Conservation (phyloP, 1,140 invertebrate genomes). For the Eulimnadia texana region DNA sequence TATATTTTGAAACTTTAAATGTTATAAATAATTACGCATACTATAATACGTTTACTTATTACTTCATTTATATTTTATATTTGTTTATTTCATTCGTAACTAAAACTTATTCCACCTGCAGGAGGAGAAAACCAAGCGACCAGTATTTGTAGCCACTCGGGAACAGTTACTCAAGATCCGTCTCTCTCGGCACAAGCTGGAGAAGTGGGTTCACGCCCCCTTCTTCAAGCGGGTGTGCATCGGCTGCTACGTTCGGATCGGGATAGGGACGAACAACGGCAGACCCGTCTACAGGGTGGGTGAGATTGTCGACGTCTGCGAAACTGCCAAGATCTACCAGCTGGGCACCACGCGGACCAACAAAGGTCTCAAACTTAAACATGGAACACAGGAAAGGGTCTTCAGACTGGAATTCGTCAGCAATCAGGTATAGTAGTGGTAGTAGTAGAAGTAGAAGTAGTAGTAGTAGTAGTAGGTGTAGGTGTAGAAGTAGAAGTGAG, state of each 20-base stretch:
- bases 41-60: neutral
- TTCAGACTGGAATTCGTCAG: conserved; percentile 95
- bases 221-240: conserved; percentile 80
- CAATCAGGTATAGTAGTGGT: conserved; percentile 61
- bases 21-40: too few species aligned
- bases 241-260: conserved; percentile 91
- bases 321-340: conserved; percentile 88
- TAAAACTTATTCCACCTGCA: too few species aligned
- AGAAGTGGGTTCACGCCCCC: conserved; percentile 86
- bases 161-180: conserved; percentile 78
- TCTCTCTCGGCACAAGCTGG: conserved; percentile 80
- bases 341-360: conserved; percentile 83
- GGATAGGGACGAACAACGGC: conserved; percentile 82
- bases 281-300: conserved; percentile 81
- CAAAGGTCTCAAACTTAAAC: conserved; percentile 58
- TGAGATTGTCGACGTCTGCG: conserved; percentile 86
- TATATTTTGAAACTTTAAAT: too few species aligned
- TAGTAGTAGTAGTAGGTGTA: too few species aligned
- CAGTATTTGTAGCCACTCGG: conserved; percentile 45
- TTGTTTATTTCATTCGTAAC: neutral
- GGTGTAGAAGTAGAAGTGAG: too few species aligned
- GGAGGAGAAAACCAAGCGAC: neutral
- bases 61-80: neutral
- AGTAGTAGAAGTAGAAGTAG: too few species aligned
- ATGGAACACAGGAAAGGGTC: conserved; percentile 78